Evolutionary conservation across 2,113 vertebrate species (phyloP).

Genomic region (Neogale vison): DNA sequence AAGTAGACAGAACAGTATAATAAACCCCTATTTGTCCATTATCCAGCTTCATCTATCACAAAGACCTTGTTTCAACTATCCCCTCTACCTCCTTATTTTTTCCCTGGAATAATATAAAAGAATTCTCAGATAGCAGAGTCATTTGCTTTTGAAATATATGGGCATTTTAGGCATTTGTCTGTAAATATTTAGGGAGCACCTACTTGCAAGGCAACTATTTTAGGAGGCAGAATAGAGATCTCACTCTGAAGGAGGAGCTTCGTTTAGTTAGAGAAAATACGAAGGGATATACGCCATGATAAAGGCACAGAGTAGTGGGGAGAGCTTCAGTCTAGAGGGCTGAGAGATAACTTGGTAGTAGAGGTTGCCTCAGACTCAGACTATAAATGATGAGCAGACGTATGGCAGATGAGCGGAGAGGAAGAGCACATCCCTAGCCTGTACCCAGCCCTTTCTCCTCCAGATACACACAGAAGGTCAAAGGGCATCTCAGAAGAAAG

Average conservation of each 20-base stretch:
- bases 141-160: neutral
- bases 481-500: neutral
- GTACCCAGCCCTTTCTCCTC: too few relatives aligned
- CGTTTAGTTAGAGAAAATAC: neutral
- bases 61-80: neutral
- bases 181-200: neutral
- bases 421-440: neutral
- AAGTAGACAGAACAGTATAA: neutral
- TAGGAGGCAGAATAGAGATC: neutral
- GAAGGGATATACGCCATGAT: neutral
- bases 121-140: neutral
- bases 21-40: neutral
- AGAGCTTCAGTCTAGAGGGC: neutral
- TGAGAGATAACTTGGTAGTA: neutral
- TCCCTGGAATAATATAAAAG: neutral
- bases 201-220: neutral
- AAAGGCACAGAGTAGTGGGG: neutral
- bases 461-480: accelerated
- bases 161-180: neutral
- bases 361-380: neutral
- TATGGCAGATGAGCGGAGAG: accelerated
- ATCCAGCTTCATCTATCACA: neutral
- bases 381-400: accelerated
- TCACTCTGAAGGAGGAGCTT: neutral
- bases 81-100: neutral